Evolutionary conservation across 2,797 vertebrate species (phyloP).

Genomic region (Gila robusta): DNA sequence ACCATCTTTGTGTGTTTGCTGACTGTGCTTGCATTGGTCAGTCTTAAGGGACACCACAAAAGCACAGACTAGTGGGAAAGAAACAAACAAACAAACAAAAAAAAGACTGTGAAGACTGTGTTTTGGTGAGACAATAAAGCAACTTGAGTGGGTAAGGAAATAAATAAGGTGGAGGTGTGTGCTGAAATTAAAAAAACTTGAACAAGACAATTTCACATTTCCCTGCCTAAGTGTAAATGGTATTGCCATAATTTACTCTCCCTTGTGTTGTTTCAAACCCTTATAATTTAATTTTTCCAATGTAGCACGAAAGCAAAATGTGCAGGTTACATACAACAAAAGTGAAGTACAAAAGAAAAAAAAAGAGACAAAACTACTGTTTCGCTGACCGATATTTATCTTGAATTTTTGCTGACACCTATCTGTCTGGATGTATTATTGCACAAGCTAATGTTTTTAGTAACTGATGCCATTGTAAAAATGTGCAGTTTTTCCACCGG

Average conservation of each 20-base stretch:
- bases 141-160: background rate
- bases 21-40: conserved; percentile 78
- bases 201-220: background rate
- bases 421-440: conserved; percentile 2
- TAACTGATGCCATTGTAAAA: background rate
- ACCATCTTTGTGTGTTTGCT: conserved; percentile 80
- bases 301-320: background rate
- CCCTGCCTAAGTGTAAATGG: background rate
- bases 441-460: background rate
- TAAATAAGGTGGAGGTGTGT: background rate
- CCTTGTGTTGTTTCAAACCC: background rate
- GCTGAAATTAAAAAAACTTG: background rate
- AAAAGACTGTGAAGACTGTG: background rate
- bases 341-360: background rate
- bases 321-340: background rate
- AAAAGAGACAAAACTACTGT: background rate
- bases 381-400: background rate
- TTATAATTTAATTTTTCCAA: background rate
- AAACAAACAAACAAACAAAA: background rate
- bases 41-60: conserved; percentile 68
- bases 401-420: background rate
- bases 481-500: background rate
- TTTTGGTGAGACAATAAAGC: background rate
- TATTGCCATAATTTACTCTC: background rate
- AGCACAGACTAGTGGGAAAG: conserved; percentile 20